A percentile compares a stretch with the other conserved stretches of the same genome.
Evolutionary conservation across 2,888 invertebrate genomes (phyloP).

Genomic region (Xestia rhomboidea): DNA sequence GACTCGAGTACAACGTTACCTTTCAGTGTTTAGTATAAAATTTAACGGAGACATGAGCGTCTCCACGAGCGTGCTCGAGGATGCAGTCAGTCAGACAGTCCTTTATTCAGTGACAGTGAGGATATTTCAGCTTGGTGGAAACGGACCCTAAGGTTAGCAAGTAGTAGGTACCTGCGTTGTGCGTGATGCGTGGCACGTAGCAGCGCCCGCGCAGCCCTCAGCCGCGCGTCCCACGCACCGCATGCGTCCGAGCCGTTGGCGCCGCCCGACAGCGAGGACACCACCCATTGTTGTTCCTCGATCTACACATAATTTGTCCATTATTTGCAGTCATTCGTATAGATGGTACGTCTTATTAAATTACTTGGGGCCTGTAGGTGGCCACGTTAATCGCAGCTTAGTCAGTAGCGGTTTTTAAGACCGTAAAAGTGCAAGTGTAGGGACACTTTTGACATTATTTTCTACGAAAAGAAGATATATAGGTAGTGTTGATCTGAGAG

Average conservation of each 20-base stretch:
- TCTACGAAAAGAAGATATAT: background rate
- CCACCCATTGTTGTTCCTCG: constrained; percentile 87
- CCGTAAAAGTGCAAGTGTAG: background rate
- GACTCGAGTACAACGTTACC: background rate
- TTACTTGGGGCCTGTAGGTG: background rate
- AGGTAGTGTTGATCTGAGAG: background rate
- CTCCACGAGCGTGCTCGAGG: too few species aligned
- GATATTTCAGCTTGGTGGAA: background rate
- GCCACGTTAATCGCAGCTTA: background rate
- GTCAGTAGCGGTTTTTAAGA: background rate
- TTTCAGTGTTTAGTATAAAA: too few species aligned
- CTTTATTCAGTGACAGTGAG: background rate
- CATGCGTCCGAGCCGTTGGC: constrained; percentile 71
- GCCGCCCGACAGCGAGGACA: constrained; percentile 76
- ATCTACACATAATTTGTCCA: constrained; percentile 71
- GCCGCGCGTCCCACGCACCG: constrained; percentile 80
- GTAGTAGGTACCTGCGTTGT: constrained; percentile 81
- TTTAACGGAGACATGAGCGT: too few species aligned
- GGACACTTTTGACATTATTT: background rate
- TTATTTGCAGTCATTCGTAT: background rate
- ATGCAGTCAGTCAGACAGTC: too few species aligned
- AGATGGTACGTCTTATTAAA: background rate
- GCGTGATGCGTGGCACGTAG: constrained; percentile 82
- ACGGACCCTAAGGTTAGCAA: background rate
- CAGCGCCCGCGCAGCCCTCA: constrained; percentile 78